Percentiles rank a stretch among this genome's conserved stretches.
Conservation (phyloP, 2,888 invertebrate species). For the Pseudococcus jackbeardsleyi region DNA sequence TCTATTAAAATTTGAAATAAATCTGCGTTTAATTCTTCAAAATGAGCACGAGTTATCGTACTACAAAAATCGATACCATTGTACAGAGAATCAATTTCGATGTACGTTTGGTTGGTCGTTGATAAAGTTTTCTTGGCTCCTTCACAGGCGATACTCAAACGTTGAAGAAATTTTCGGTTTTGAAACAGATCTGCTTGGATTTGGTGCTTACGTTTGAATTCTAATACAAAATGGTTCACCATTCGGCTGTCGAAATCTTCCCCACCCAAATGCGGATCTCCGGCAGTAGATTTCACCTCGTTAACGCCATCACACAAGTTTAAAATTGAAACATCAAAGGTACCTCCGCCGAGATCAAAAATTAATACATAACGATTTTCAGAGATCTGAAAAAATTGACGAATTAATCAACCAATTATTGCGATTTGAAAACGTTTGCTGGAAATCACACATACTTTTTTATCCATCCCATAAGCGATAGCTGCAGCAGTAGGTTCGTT, state of each 20-base stretch:
- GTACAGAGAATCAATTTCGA: constrained; percentile 85
- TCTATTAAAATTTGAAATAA: constrained; percentile 82
- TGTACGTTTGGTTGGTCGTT: constrained; percentile 87
- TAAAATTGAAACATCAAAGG: constrained; percentile 94
- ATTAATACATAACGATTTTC: constrained; percentile 71
- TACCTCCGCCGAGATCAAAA: constrained; percentile 84
- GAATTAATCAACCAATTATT: too few species aligned
- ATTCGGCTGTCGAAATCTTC: constrained; percentile 92
- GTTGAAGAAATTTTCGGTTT: background rate
- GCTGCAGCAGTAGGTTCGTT: constrained; percentile 81
- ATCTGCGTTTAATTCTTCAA: constrained; percentile 97
- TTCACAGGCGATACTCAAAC: constrained; percentile 89
- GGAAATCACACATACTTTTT: constrained; percentile 73
- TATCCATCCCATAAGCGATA: constrained; percentile 91
- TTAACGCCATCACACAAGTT: constrained; percentile 95
- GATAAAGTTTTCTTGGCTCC: constrained; percentile 88
- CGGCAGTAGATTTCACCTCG: constrained; percentile 94
- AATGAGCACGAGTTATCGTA: constrained; percentile 78
- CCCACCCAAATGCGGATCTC: constrained; percentile 69
- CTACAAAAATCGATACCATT: constrained; percentile 90
- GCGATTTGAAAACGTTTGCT: too few species aligned
- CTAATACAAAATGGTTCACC: constrained; percentile 89
- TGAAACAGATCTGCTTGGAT: constrained; percentile 79
- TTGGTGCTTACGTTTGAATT: constrained; percentile 93
- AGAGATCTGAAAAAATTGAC: too few species aligned